phyloP scores from a whole-genome alignment of 2,888 invertebrate species.

The Drosophila neoperkinsi region DNA sequence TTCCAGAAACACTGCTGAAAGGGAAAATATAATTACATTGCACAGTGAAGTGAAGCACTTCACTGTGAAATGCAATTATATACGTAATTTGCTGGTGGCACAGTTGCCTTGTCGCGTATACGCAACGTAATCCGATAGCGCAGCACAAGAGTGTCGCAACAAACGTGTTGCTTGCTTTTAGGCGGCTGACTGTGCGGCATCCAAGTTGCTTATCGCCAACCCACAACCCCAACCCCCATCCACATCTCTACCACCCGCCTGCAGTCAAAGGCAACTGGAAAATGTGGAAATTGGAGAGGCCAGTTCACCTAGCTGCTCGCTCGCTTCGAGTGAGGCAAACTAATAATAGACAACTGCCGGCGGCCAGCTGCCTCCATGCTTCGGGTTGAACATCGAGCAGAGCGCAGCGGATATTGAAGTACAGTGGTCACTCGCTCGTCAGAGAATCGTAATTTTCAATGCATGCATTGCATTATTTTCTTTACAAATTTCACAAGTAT shows the following conservation, averaged over 20 bases:
- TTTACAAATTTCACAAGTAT: not conserved
- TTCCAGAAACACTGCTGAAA: not conserved
- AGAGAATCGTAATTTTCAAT: not conserved
- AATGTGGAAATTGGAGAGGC: slow-evolving; percentile 39
- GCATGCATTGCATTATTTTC: not conserved
- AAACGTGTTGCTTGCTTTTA: slow-evolving; percentile 29
- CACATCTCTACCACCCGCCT: not conserved
- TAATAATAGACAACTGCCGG: slow-evolving; percentile 37
- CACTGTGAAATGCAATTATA: not conserved
- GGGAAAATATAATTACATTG: not conserved
- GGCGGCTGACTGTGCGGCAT: slow-evolving; percentile 11
- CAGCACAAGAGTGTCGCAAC: not conserved
- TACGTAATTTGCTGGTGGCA: not conserved
- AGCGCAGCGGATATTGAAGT: slow-evolving; percentile 19
- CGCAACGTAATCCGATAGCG: slow-evolving; percentile 20
- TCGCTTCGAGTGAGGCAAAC: slow-evolving; percentile 22
- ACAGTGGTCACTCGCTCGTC: not conserved
- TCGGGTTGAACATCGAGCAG: slow-evolving; percentile 1
- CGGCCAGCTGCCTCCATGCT: slow-evolving; percentile 10
- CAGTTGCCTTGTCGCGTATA: slow-evolving; percentile 10
- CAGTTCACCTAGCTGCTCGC: not conserved
- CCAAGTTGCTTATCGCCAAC: not conserved
- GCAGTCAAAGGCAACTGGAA: slow-evolving; percentile 19
- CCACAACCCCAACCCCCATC: not conserved
- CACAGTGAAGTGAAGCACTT: slow-evolving; percentile 12